Evolutionary conservation across 2,797 vertebrate species (phyloP).

Genomic region (Lutjanus campechanus): DNA sequence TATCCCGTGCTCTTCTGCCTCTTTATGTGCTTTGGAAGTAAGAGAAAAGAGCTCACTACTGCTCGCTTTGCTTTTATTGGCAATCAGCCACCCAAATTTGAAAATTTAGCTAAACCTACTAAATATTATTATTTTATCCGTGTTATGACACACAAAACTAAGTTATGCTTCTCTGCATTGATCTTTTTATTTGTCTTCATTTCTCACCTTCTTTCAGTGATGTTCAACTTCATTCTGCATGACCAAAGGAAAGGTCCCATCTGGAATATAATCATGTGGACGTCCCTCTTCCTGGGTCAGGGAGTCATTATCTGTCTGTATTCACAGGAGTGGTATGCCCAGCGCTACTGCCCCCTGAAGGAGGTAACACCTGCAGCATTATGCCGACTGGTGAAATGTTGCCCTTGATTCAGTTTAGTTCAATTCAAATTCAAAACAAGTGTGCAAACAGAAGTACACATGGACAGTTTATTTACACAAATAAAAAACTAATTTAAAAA

Average conservation of each 20-base stretch:
- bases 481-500: no score
- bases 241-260: slow-evolving; percentile 94
- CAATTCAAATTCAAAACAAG: no score
- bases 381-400: not conserved
- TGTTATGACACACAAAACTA: not conserved
- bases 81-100: not conserved
- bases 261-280: slow-evolving; percentile 98
- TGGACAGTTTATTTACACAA: no score
- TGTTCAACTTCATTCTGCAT: slow-evolving; percentile 96
- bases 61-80: not conserved
- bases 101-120: not conserved
- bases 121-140: not conserved
- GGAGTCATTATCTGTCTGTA: slow-evolving; percentile 95
- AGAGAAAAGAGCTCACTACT: slow-evolving; percentile 66
- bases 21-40: slow-evolving; percentile 97
- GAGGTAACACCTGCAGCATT: slow-evolving; percentile 84
- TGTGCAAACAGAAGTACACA: no score
- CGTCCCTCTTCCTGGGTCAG: slow-evolving; percentile 93
- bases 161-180: not conserved
- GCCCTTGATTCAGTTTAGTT: not conserved
- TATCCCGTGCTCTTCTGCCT: slow-evolving; percentile 95
- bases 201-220: slow-evolving; percentile 82
- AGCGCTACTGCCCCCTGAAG: slow-evolving; percentile 90
- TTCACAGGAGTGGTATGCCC: slow-evolving; percentile 98
- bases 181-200: slow-evolving; percentile 2